phyloP scores from a whole-genome alignment of 2,797 vertebrate species.

The Sebastes melanostomus region DNA sequence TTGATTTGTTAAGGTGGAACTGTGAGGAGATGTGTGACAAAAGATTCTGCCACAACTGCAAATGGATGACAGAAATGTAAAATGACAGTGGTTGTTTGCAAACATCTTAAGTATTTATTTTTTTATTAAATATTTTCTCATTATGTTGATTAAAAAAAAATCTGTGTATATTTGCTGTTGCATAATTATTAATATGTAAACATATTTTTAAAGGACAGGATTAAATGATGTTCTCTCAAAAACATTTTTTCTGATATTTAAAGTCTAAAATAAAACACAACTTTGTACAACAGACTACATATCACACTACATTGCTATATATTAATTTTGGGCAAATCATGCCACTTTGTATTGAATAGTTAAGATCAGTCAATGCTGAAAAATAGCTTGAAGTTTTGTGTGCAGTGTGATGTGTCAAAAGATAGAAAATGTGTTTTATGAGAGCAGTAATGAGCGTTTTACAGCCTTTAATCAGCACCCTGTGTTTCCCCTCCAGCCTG shows the following conservation, averaged over 20 bases:
- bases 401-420: not conserved
- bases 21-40: not conserved
- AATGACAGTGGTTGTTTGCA: not conserved
- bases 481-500: not conserved
- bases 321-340: not conserved
- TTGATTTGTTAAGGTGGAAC: slow-evolving; percentile 32
- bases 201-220: not conserved
- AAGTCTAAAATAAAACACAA: not conserved
- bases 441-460: slow-evolving; percentile 2
- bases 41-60: not conserved
- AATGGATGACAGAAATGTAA: not conserved
- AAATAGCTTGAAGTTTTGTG: not conserved
- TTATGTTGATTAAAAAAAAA: not conserved
- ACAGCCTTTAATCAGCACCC: not conserved
- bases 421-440: not conserved
- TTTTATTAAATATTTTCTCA: not conserved
- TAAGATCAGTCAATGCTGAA: not conserved
- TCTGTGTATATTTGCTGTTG: not conserved
- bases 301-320: not conserved
- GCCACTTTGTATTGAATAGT: not conserved
- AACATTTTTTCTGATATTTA: not conserved
- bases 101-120: not conserved
- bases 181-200: not conserved
- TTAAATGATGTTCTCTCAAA: not conserved
- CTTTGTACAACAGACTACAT: not conserved